phyloP scores from a whole-genome alignment of 2,113 vertebrate genomes.

The Alosa alosa region DNA sequence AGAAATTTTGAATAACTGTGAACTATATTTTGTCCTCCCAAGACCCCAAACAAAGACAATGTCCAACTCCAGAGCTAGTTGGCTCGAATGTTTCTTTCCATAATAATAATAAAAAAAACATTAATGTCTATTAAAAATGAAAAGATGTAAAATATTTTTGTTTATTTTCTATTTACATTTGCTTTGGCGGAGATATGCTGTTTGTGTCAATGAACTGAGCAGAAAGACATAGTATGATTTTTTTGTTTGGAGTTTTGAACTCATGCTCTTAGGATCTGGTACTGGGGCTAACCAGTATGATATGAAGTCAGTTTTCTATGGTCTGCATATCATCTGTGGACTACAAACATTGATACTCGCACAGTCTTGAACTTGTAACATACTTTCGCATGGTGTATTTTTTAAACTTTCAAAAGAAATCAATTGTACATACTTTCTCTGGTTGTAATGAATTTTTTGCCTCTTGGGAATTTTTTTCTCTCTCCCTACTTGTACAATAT shows the following conservation, averaged over 20 bases:
- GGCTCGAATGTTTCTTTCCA: neutral
- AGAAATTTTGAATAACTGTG: conserved; percentile 81
- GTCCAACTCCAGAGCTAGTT: neutral
- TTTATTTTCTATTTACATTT: conserved; percentile 86
- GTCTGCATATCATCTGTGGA: conserved; percentile 77
- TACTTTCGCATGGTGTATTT: conserved; percentile 89
- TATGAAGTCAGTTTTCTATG: conserved; percentile 74
- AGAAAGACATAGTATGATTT: conserved; percentile 71
- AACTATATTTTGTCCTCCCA: conserved; percentile 59
- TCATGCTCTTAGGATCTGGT: conserved; percentile 76
- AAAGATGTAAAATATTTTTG: conserved; percentile 71
- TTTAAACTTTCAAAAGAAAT: conserved; percentile 86
- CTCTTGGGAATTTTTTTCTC: conserved; percentile 81
- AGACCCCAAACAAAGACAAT: neutral
- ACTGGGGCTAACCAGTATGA: conserved; percentile 76
- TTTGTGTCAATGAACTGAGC: conserved; percentile 81
- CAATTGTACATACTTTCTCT: conserved; percentile 91
- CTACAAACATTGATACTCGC: conserved; percentile 72
- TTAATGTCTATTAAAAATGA: neutral
- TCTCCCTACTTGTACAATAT: conserved; percentile 85
- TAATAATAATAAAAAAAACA: neutral
- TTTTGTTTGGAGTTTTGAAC: conserved; percentile 61
- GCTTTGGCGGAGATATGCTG: conserved; percentile 74
- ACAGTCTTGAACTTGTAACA: conserved; percentile 80
- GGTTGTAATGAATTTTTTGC: conserved; percentile 87